These are phyloP conservation scores for Oophaga sylvatica DNA, from an alignment of 2,797 vertebrate genomes.

Conservation along the genomic window DNA sequence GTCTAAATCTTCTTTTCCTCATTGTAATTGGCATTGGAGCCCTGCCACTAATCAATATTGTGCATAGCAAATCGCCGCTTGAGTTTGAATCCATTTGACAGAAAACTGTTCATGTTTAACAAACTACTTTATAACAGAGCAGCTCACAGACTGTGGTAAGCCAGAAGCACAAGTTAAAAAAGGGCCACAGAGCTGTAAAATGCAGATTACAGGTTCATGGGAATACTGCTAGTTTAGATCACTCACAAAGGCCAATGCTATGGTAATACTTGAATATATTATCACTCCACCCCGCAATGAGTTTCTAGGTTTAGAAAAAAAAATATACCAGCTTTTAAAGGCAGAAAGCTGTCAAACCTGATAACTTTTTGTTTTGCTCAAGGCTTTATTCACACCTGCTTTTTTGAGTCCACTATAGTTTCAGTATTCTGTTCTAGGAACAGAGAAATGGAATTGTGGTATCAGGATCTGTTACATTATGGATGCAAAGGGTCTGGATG, in stretches of 20 bases:
- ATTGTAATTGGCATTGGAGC: constrained; percentile 17
- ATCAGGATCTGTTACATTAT: no score
- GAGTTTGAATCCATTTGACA: constrained; percentile 25
- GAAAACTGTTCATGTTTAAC: constrained; percentile 25
- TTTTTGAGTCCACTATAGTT: no score
- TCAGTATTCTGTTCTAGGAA: no score
- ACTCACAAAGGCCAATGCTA: background rate
- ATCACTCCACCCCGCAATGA: background rate
- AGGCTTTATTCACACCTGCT: no score
- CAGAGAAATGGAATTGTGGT: no score
- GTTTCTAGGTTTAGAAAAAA: background rate
- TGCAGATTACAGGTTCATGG: background rate
- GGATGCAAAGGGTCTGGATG: no score
- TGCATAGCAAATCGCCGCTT: constrained; percentile 4
- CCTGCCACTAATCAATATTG: constrained; percentile 23
- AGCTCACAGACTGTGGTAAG: constrained; percentile 1
- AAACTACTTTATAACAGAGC: constrained; percentile 26
- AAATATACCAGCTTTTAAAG: background rate
- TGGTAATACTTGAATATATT: background rate
- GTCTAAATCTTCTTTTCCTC: constrained; percentile 24
- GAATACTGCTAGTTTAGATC: background rate
- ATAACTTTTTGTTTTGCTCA: no score
- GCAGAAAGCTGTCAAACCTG: no score
- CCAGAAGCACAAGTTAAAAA: background rate
- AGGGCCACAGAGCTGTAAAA: background rate